Percentiles rank a stretch among this genome's conserved stretches.
These are phyloP conservation scores for Invenusta paracnida DNA, from an alignment of 2,888 invertebrate species.

Conservation along the genomic window DNA sequence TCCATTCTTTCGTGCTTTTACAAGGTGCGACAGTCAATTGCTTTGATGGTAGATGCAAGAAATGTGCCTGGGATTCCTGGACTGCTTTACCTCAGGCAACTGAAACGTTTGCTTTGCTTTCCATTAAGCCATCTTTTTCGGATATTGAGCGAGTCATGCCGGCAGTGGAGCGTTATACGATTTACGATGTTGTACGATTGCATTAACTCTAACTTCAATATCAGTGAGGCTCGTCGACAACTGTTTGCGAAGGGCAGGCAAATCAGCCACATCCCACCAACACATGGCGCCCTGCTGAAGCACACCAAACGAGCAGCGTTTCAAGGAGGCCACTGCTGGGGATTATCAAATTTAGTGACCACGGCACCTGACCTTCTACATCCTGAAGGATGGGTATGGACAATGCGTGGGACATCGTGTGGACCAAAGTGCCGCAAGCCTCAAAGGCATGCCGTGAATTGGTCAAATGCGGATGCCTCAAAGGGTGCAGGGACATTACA, in stretches of 20 bases:
- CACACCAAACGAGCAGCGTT: conserved; percentile 46
- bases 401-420: conserved; percentile 31
- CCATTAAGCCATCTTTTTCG: neutral
- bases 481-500: conserved; percentile 31
- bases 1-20: conserved; percentile 35
- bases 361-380: conserved; percentile 35
- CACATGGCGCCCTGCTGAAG: conserved; percentile 46
- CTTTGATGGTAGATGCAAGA: neutral
- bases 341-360: conserved; percentile 31
- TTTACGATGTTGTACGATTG: conserved; percentile 47
- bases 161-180: conserved; percentile 46
- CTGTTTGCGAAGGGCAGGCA: conserved; percentile 45
- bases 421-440: conserved; percentile 42
- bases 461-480: conserved; percentile 39
- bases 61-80: conserved; percentile 41
- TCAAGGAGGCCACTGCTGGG: conserved; percentile 45
- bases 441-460: conserved; percentile 42
- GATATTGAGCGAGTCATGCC: neutral
- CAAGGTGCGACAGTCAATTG: neutral
- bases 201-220: conserved; percentile 29
- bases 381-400: conserved; percentile 41
- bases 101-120: neutral
- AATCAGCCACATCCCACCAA: conserved; percentile 46
- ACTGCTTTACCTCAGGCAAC: neutral
- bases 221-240: conserved; percentile 45